Evolutionary conservation across 2,113 vertebrate species (phyloP), one percentile per base, ranked within the genome.

Genomic region (Ochotona princeps): DNA sequence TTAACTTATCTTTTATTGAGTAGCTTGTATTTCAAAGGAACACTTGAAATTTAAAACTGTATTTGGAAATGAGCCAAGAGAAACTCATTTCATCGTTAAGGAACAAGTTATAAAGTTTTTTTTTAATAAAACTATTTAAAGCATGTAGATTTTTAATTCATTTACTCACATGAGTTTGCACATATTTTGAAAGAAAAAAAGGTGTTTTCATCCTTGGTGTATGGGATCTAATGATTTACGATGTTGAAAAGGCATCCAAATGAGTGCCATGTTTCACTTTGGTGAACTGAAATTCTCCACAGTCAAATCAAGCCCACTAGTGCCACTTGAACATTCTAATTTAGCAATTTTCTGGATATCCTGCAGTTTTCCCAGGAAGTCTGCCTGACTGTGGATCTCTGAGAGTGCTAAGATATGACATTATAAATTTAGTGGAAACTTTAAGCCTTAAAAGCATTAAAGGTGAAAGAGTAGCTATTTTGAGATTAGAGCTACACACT

Each of bases 11-110:
- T 85, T 20, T 23, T 85, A 49, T 12, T 44, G 73, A 91, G 21
- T 78, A 54, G 4, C 76, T 89, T 73, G 26, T 85, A 92, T 51
- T 93, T 70, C 8, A 63, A 80, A 69, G 49, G 66, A 88, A 9
- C 32, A 44, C 20, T 85, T 85, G 90, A 85, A 90, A 93, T 26
- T 75, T 82, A 95, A 93, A 57, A 73, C 20, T 83, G 15, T 67
- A 87, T 49, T 81, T 72, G 35, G 35, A 91, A 81, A n/a, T 61
- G 65, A 51, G 65, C 11, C 47, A 92, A 61, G 44, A 83, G 83
- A 76, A 76, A 92, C 83, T 96, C 4, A 82, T 83, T 83, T 85
- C 60, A 74, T 57, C 70, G 73, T 92, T 89, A 84, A 81, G 92
- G 90, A 80, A 60, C 7, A 81, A 70, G 7, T 79, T 84, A 30